These are phyloP conservation scores for Oceanodroma leucorhoa DNA, from an alignment of 2,797 vertebrate species.

Conservation along the genomic window DNA sequence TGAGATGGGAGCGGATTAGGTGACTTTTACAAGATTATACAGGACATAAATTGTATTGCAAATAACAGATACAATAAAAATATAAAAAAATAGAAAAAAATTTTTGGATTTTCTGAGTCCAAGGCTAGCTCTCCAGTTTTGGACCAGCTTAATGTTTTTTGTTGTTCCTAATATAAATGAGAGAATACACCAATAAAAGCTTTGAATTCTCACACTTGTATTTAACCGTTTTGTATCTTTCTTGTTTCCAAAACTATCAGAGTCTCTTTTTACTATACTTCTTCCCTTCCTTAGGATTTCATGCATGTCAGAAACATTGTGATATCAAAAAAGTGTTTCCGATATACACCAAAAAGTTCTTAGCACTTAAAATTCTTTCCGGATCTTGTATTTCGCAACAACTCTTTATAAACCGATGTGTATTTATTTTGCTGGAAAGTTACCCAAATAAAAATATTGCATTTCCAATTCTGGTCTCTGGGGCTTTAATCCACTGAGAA, in stretches of 20 bases:
- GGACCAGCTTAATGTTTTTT: background rate
- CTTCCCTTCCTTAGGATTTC: background rate
- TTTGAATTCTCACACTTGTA: background rate
- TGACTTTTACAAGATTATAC: background rate
- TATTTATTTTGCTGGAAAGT: slow-evolving; percentile 19
- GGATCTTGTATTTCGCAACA: background rate
- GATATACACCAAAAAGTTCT: background rate
- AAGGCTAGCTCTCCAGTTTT: background rate
- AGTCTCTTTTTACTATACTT: background rate
- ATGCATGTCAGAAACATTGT: background rate
- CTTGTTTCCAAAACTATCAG: background rate
- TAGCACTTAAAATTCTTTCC: background rate
- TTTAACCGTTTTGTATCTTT: background rate
- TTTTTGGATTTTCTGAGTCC: background rate
- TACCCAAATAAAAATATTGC: slow-evolving; percentile 14
- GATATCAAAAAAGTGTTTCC: background rate
- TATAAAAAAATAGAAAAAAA: background rate
- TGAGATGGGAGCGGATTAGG: background rate
- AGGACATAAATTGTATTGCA: background rate
- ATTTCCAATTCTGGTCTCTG: background rate
- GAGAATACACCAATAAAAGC: background rate
- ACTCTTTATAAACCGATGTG: background rate
- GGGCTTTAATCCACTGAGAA: slow-evolving; percentile 17
- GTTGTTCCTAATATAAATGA: background rate
- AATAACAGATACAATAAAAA: background rate